Base-by-base conservation (phyloP, 2,888 invertebrate genomes). In the Dinocampus coccinellae region DNA sequence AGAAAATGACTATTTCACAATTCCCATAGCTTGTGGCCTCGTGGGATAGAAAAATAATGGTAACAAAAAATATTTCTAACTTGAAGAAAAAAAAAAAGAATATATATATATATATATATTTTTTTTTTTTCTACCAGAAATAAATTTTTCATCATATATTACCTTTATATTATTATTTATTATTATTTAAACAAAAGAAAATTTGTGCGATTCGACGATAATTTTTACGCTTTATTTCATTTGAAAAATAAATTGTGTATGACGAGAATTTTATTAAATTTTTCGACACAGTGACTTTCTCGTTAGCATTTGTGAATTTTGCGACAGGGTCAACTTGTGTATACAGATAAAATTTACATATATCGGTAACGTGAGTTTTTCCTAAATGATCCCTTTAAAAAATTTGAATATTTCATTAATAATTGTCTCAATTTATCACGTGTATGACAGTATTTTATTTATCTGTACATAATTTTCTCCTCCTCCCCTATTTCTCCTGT, bases 261-360 rank as follows among this genome's bases (percentile, higher is more conserved):
- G 83, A 1, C n/a, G 80, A 83, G 81, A 81, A 85, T 85, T 86
- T 84, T 84, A 85, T 86, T 86, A 86, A 86, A 85, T 87, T 86
- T 55, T 84, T 85, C 86, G 83, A 81, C 84, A 82, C 81, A 81
- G 83, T 84, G 81, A 81, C 80, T 62, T 10, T 13, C 83, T 85
- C 86, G 84, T 86, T 86, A 86, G 85, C 84, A 86, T 85, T 85
- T 81, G 85, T 85, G 85, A 86, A 84, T 86, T 86, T 85, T 84
- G 53, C 13, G 52, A 26, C 64, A 66, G 69, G 70, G 75, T 72
- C 70, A 58, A 61, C 75, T 67, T 67, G 24, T 36, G 39, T 11
- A 39, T n/a, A 39, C 61, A 61, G 9, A 20, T 34, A 61, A 16
- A 61, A 57, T 33, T 33, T 33, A 26, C 52, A 62, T 53, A 64